phyloP scores from a whole-genome alignment of 2,113 vertebrate genomes.

The Xenopus borealis region DNA sequence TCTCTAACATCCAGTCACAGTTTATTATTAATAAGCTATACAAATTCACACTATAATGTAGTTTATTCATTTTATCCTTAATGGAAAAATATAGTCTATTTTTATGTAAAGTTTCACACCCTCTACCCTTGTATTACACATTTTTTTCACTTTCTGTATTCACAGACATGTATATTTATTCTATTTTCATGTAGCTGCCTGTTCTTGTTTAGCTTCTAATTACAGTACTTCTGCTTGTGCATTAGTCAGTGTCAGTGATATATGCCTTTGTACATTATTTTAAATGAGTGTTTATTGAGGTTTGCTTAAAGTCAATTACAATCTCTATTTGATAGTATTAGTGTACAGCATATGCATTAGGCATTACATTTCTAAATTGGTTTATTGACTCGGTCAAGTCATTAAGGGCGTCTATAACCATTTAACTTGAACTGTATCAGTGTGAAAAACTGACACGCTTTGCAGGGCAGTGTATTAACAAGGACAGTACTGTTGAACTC shows the following conservation, averaged over 20 bases:
- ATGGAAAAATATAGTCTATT: no score
- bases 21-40: no score
- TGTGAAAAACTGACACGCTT: not conserved
- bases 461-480: not conserved
- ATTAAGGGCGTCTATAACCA: not conserved
- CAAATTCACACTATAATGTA: no score
- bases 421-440: not conserved
- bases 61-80: no score
- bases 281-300: not conserved
- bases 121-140: no score
- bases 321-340: not conserved
- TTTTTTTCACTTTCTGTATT: not conserved
- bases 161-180: not conserved
- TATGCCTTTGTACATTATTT: not conserved
- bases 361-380: not conserved
- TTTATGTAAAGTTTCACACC: no score
- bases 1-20: no score
- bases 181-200: not conserved
- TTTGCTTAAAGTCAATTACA: slow-evolving; percentile 4
- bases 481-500: not conserved
- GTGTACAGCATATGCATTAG: slow-evolving; percentile 1
- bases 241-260: slow-evolving; percentile 3
- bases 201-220: not conserved
- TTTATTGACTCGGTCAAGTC: not conserved
- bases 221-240: not conserved